These are phyloP conservation scores for Turritopsis dohrnii DNA, from an alignment of 30 jellyfish, hydroid and myxozoan species.

Conservation along the genomic window DNA sequence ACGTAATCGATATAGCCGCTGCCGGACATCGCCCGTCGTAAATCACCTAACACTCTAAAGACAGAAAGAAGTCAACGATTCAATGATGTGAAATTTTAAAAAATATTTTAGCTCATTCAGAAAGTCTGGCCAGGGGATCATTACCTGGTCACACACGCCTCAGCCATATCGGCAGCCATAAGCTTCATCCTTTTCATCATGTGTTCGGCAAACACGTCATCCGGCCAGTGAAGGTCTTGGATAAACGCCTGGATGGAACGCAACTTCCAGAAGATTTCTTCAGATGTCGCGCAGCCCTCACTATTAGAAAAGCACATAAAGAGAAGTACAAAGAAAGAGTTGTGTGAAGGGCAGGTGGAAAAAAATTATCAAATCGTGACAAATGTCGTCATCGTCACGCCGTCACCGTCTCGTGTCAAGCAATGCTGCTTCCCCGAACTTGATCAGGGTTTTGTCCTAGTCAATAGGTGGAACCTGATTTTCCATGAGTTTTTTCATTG, in stretches of 20 bases:
- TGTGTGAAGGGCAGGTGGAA: too few species aligned
- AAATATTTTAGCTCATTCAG: too few species aligned
- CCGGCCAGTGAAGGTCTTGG: conserved; percentile 98
- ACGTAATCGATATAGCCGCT: conserved; percentile 39
- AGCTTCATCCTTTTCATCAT: conserved; percentile 63
- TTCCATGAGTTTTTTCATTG: too few species aligned
- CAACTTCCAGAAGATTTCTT: conserved; percentile 74
- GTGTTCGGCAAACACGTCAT: conserved; percentile 73
- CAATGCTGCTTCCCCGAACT: too few species aligned
- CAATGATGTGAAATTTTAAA: not conserved
- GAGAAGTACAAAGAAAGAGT: not conserved
- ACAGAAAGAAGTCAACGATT: not conserved
- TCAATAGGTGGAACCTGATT: too few species aligned
- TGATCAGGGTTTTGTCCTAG: too few species aligned
- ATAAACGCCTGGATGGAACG: conserved; percentile 68
- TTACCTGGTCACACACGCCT: conserved; percentile 74
- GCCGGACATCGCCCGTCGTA: conserved; percentile 16
- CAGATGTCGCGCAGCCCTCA: conserved; percentile 78
- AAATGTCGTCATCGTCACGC: too few species aligned
- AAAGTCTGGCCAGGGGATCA: not conserved
- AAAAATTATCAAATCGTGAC: too few species aligned
- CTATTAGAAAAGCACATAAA: conserved; percentile 11
- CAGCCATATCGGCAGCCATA: conserved; percentile 94
- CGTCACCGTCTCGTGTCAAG: too few species aligned
- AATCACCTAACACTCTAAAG: conserved; percentile 21